These are phyloP conservation scores for Synaphobranchus kaupii DNA, from an alignment of 2,797 vertebrate genomes.

Conservation along the genomic window DNA sequence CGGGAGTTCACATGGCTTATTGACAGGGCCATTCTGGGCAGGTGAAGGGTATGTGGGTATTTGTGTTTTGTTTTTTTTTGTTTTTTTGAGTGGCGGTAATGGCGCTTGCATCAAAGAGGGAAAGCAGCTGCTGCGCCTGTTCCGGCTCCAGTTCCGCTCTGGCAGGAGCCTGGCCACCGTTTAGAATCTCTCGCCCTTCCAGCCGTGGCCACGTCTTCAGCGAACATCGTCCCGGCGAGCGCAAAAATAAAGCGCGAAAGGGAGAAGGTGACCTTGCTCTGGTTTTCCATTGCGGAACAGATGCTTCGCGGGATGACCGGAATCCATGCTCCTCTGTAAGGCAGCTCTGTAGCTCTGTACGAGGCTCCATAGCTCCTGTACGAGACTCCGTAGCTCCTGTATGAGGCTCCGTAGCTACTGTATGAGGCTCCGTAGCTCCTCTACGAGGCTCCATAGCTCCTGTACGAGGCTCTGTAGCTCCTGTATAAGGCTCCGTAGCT, in stretches of 20 bases:
- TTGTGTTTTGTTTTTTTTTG: background rate
- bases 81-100: background rate
- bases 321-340: background rate
- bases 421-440: too few relatives aligned
- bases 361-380: background rate
- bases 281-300: background rate
- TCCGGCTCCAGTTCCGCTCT: background rate
- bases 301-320: background rate
- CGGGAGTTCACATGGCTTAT: background rate
- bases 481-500: background rate
- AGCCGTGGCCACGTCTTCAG: background rate
- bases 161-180: background rate
- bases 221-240: background rate
- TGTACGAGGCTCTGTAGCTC: background rate
- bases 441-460: too few relatives aligned
- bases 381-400: too few relatives aligned
- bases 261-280: background rate
- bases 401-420: too few relatives aligned
- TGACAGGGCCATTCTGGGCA: background rate
- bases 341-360: too few relatives aligned
- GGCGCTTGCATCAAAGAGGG: background rate
- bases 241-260: background rate
- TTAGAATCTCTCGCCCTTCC: background rate
- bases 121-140: background rate
- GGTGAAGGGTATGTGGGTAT: background rate